Evolutionary conservation across 2,113 vertebrate genomes (phyloP).

Genomic region (Poecilia latipinna): DNA sequence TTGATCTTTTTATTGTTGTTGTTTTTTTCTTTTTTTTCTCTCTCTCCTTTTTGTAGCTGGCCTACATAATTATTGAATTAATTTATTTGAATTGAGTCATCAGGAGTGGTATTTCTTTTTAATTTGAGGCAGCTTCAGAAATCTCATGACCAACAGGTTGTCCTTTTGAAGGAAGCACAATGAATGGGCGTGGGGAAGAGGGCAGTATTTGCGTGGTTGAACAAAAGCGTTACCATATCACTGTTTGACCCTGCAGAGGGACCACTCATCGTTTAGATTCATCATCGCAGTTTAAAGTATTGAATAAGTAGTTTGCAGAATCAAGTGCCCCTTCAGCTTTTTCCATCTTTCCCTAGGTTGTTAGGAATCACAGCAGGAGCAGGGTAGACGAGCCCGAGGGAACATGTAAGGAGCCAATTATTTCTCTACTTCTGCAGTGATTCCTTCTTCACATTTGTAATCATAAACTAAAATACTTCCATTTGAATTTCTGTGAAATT

Average conservation of each 20-base stretch:
- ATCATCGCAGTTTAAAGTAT: conserved; percentile 17
- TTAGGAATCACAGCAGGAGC: conserved; percentile 50
- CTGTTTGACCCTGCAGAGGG: conserved; percentile 31
- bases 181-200: conserved; percentile 37
- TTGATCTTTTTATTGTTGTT: conserved; percentile 54
- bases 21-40: conserved; percentile 51
- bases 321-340: conserved; percentile 18
- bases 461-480: conserved; percentile 47
- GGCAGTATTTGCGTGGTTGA: conserved; percentile 62
- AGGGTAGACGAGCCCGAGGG: conserved; percentile 39
- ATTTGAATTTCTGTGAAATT: conserved; percentile 70
- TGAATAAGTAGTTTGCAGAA: conserved; percentile 33
- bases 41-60: conserved; percentile 92
- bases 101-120: conserved; percentile 83
- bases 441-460: conserved; percentile 48
- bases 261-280: conserved; percentile 40
- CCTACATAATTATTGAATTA: conserved; percentile 92
- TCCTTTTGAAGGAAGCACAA: conserved; percentile 73
- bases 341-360: conserved; percentile 11
- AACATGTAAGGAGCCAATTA: conserved; percentile 7
- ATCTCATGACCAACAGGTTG: conserved; percentile 58
- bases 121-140: conserved; percentile 81
- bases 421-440: conserved; percentile 42
- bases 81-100: conserved; percentile 90
- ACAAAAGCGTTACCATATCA: conserved; percentile 56